These are phyloP conservation scores for Stercorarius parasiticus DNA, from an alignment of 2,113 vertebrate genomes.

Conservation along the genomic window DNA sequence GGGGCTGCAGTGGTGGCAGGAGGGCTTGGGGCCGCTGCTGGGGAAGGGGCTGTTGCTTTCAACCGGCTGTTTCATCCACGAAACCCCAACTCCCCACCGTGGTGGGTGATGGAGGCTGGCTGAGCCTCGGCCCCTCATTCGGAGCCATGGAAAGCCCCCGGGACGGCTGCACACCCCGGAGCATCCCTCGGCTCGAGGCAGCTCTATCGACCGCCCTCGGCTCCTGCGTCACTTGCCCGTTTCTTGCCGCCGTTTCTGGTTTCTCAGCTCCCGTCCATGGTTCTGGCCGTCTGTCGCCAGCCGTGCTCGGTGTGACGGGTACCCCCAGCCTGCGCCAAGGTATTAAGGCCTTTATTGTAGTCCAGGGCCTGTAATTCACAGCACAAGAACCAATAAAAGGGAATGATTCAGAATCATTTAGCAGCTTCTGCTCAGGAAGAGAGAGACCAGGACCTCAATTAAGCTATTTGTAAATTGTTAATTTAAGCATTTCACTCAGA, in stretches of 20 bases:
- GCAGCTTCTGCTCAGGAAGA: slow-evolving; percentile 23
- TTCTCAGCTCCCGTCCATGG: neutral
- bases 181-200: neutral
- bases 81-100: rapidly evolving
- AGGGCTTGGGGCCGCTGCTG: neutral
- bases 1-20: rapidly evolving
- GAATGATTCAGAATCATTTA: neutral
- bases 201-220: rapidly evolving
- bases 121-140: rapidly evolving
- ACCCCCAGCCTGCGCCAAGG: neutral
- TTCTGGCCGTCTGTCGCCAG: neutral
- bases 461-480: slow-evolving; percentile 68
- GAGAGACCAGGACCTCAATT: slow-evolving; percentile 45
- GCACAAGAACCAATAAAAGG: neutral
- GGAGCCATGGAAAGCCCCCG: rapidly evolving
- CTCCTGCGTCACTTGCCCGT: rapidly evolving
- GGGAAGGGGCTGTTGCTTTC: rapidly evolving
- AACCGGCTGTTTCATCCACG: rapidly evolving
- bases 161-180: rapidly evolving
- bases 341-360: neutral
- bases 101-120: neutral
- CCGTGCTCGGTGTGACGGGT: rapidly evolving
- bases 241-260: rapidly evolving
- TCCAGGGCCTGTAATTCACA: neutral
- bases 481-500: slow-evolving; percentile 52